A percentile compares a stretch with the other conserved stretches of the same genome.
Conservation (phyloP, 2,888 invertebrate genomes). For the Anthophora plumipes region DNA sequence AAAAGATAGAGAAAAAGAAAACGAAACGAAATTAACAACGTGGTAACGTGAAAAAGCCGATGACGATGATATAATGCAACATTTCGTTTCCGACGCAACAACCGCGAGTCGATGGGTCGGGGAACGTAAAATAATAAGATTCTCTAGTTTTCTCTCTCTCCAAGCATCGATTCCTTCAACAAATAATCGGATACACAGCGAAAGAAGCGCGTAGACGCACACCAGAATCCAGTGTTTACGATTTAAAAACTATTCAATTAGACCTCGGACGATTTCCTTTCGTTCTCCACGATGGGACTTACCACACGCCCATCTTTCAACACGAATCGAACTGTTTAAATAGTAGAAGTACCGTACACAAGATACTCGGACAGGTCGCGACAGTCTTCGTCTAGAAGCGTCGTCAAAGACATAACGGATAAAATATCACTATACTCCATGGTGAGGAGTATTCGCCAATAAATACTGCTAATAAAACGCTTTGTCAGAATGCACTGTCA, state of each 20-base stretch:
- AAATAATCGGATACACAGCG: constrained; percentile 8
- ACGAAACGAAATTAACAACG: constrained; percentile 56
- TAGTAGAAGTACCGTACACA: constrained; percentile 28
- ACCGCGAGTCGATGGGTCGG: constrained; percentile 6
- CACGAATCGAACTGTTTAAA: constrained; percentile 38
- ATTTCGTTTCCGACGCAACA: constrained; percentile 24
- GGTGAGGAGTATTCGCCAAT: constrained; percentile 72
- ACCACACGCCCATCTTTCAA: neutral
- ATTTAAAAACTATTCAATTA: constrained; percentile 40
- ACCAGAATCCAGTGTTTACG: constrained; percentile 11
- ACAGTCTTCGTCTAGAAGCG: constrained; percentile 71
- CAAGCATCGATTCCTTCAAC: constrained; percentile 24
- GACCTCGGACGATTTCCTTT: constrained; percentile 1
- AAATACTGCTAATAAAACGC: constrained; percentile 81
- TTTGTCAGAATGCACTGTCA: constrained; percentile 80
- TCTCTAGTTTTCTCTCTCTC: neutral
- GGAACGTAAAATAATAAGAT: constrained; percentile 5
- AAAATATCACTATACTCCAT: constrained; percentile 77
- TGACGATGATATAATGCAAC: constrained; percentile 40
- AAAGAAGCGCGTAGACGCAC: constrained; percentile 19
- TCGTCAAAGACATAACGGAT: constrained; percentile 72
- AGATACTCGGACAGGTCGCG: constrained; percentile 28
- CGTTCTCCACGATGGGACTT: neutral
- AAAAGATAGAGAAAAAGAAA: constrained; percentile 6
- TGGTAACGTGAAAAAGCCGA: constrained; percentile 62